Evolutionary conservation across 2,888 invertebrate species (phyloP).

Genomic region (Netelia inedita): DNA sequence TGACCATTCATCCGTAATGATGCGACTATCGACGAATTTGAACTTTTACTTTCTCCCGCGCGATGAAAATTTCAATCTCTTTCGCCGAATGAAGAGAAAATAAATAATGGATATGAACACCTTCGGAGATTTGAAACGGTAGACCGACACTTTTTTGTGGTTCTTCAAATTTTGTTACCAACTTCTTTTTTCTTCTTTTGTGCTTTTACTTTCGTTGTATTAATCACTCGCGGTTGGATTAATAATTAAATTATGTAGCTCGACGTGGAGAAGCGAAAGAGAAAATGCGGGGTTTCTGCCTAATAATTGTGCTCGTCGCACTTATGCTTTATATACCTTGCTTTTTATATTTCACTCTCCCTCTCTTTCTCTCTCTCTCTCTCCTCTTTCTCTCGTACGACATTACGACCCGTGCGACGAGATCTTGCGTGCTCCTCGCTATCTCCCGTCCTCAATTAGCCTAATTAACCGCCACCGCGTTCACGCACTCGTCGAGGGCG

Average conservation of each 20-base stretch:
- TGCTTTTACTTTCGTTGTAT: constrained; percentile 24
- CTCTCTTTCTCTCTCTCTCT: constrained; percentile 8
- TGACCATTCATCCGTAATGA: background rate
- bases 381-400: background rate
- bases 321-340: background rate
- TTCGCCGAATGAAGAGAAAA: background rate
- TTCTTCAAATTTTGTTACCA: too few species aligned
- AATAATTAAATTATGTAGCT: constrained; percentile 50
- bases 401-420: constrained; percentile 1
- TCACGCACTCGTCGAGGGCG: constrained; percentile 69
- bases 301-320: constrained; percentile 15
- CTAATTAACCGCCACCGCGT: constrained; percentile 72
- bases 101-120: too few species aligned
- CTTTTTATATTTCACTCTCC: constrained; percentile 16
- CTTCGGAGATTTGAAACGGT: too few species aligned
- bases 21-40: background rate
- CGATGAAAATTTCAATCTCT: background rate
- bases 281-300: constrained; percentile 19
- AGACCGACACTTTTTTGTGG: too few species aligned
- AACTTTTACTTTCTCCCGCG: background rate
- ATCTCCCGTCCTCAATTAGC: constrained; percentile 74
- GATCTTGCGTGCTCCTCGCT: constrained; percentile 42
- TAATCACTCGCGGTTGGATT: constrained; percentile 36
- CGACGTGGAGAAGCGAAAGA: background rate
- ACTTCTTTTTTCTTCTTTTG: constrained; percentile 3